Base-by-base conservation (phyloP, 1,140 invertebrate species). In the Anoplophora glabripennis region DNA sequence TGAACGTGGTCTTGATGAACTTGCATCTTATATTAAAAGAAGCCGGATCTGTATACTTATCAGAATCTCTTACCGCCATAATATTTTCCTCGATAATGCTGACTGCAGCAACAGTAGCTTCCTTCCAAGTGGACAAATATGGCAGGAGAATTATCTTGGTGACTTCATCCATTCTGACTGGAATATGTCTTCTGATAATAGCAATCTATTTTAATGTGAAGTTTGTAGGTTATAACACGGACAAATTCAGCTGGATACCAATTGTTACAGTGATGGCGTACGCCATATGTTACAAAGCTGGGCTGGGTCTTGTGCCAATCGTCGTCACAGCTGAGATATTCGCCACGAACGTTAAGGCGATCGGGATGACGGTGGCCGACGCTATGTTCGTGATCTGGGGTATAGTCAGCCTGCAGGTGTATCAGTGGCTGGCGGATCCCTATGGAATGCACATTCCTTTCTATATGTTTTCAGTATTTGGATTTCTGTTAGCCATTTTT, bases 351-450 rank as follows among this genome's bases (percentile, higher is more conserved):
- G 83, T 83, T 3, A 81, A 85, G 67, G 83, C 73, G 0, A 67
- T 72, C 40, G 73, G 70, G 10, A 73, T 74, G 71, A 69, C 72
- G 7, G 56, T 68, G 35, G 58, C 66, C 0, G 73, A 75, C 51
- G 65, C 66, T 41, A 64, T 64, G 53, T 73, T 72, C 41, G 60
- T 72, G 1, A 44, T 66, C 4, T 70, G 69, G 70, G 84, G 81
- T 0, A 87, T 89, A 61, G 46, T 88, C 14, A 81, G 89, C 0
- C 87, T 88, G 7, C 84, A 85, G 67, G 79, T 83, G 56, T 91
- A 86, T 69, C 67, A 68, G 3, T 66, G 79, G 3, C 55, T 89
- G 40, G 75, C 75, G 40, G 44, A 58, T 0, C 40, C 64, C 0
- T 71, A 86, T 17, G 78, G 82, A 0, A 68, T 77, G 4, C 75